Evolutionary conservation across 2,888 invertebrate species (phyloP), one percentile per base, ranked within the genome.

Genomic region (Podotricha telesiphe): DNA sequence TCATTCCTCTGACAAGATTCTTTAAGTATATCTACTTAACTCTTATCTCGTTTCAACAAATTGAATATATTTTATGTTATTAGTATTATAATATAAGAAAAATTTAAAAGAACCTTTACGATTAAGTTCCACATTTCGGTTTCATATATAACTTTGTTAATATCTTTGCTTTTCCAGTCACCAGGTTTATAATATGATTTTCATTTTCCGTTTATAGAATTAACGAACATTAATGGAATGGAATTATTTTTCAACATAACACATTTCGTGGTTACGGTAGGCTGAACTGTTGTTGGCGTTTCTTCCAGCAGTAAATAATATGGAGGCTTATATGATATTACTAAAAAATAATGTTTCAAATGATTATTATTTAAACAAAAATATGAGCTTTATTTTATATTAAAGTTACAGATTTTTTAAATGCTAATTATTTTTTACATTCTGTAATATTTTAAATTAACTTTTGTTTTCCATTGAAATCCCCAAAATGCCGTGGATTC

Each of bases 171-270:
- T 53, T 53, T n/a, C 10, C 53, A 53, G n/a, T 53, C 34, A 53
- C 3, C 28, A n/a, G n/a, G 10, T n/a, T 28, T 51, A 28, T n/a
- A 28, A 53, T 28, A 53, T 22, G 2, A 53, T 53, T 28, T 28
- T 28, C 53, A 53, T n/a, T 53, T 53, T 53, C 4, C n/a, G 7
- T 28, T n/a, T 53, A 53, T 53, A 53, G n/a, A 53, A 53, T 53
- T 28, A 8, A 53, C 28, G 53, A 53, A 53, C 15, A 8, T 53
- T 28, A 28, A n/a, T n/a, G n/a, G n/a, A 53, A 53, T 53, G 22
- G 28, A 53, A 53, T 53, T n/a, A 28, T 53, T 53, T 28, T 53
- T 53, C 51, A 53, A 28, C 28, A 28, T 7, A 28, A 53, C 53
- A 53, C 53, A 15, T 15, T 53, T 53, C 28, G 28, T 53, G 53